Conservation (phyloP, 2,797 vertebrate species). For the Crocodylus rhombifer region DNA sequence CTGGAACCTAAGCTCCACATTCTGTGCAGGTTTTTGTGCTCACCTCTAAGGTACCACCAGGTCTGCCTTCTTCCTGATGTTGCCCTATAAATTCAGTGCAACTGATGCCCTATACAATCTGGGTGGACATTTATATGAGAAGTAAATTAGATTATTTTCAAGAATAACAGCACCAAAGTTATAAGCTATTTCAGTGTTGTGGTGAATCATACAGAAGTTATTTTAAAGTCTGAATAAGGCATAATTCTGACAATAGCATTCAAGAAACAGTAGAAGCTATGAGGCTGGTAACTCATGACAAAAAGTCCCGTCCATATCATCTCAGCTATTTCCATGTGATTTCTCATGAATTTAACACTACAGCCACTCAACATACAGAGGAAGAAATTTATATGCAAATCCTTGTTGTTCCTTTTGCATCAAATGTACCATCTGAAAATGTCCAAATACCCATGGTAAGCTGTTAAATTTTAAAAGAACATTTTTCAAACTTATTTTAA, state of each 20-base stretch:
- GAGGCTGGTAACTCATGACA: background rate
- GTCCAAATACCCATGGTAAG: background rate
- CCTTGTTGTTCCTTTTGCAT: background rate
- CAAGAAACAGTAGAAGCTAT: background rate
- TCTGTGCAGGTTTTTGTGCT: background rate
- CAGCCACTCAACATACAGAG: background rate
- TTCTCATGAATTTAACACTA: background rate
- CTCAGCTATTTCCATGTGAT: background rate
- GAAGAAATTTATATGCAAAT: background rate
- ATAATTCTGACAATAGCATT: conserved; percentile 22
- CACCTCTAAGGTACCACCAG: background rate
- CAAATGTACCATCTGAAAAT: background rate
- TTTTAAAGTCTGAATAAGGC: conserved; percentile 21
- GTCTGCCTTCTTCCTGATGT: background rate
- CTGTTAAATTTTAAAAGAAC: background rate
- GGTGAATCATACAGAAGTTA: conserved; percentile 13
- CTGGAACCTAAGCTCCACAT: background rate
- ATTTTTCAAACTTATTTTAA: conserved; percentile 20
- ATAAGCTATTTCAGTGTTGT: background rate
- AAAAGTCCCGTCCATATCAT: background rate
- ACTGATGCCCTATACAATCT: background rate
- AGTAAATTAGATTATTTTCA: conserved; percentile 16
- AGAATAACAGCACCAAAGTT: background rate
- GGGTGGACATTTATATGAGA: background rate
- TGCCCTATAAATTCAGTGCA: background rate